Base-by-base conservation (phyloP, 2,888 invertebrate species). In the Scaptodrosophila latifasciaeformis region DNA sequence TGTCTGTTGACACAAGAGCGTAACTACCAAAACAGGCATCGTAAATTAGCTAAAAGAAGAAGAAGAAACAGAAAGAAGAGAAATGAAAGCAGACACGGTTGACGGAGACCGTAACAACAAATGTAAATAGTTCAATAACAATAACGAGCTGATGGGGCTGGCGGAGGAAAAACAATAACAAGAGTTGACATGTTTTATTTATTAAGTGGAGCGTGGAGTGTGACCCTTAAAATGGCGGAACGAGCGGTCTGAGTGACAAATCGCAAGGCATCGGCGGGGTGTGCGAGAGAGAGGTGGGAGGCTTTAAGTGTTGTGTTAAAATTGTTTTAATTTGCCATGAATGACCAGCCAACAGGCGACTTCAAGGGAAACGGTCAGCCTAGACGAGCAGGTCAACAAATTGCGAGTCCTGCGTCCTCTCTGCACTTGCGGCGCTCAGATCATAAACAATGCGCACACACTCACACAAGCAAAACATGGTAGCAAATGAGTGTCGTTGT, bases 321-420 rank as follows among this genome's bases (percentile, higher is more conserved):
- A 81, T 81, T 81, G 80, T 79, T 77, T 80, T 80, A 80, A 80
- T 80, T 80, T 77, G 65, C 78, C 71, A n/a, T n/a, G n/a, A n/a
- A n/a, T n/a, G n/a, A n/a, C n/a, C 35, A 27, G 24, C 24, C 18
- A 39, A 39, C 17, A 7, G 10, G 6, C n/a, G n/a, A n/a, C n/a
- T n/a, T n/a, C n/a, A n/a, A n/a, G n/a, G n/a, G n/a, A n/a, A n/a
- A n/a, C n/a, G n/a, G n/a, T n/a, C n/a, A n/a, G n/a, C n/a, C n/a
- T n/a, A 46, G 21, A 34, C 34, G 35, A 3, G 13, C 54, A 48
- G 49, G 21, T 49, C 24, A 35, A 21, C 35, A n/a, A n/a, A n/a
- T n/a, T n/a, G n/a, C n/a, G n/a, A n/a, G n/a, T n/a, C n/a, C n/a
- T n/a, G n/a, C n/a, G n/a, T n/a, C n/a, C n/a, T n/a, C n/a, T n/a